Percentiles rank a stretch among this genome's conserved stretches.
phyloP scores from a whole-genome alignment of 92 coral and sea anemone genomes.

The Porites evermanni region DNA sequence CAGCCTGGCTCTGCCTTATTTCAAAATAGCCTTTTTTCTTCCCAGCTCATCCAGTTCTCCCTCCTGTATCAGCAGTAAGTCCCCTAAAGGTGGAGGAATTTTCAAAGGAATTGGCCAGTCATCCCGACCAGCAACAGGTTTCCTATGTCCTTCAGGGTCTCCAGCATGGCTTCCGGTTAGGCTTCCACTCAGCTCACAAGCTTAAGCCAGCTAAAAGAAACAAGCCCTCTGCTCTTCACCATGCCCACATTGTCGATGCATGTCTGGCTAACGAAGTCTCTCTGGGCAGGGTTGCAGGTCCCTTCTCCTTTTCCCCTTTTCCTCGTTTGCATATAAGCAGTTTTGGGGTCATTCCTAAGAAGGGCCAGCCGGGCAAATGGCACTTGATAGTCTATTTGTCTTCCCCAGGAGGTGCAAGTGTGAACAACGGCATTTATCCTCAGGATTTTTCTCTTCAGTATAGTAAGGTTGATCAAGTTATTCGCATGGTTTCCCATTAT shows the following conservation, averaged over 20 bases:
- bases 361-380: slow-evolving; percentile 52
- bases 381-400: slow-evolving; percentile 44
- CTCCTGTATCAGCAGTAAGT: slow-evolving; percentile 7
- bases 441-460: slow-evolving; percentile 36
- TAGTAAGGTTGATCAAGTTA: slow-evolving; percentile 34
- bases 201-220: slow-evolving; percentile 43
- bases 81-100: slow-evolving; percentile 1
- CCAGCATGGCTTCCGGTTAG: slow-evolving; percentile 20
- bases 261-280: slow-evolving; percentile 32
- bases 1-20: neutral
- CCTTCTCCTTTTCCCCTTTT: slow-evolving; percentile 15
- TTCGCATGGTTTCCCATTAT: slow-evolving; percentile 1
- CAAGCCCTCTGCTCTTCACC: slow-evolving; percentile 59
- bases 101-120: slow-evolving; percentile 18
- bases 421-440: slow-evolving; percentile 45
- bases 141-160: slow-evolving; percentile 35
- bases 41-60: neutral
- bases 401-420: slow-evolving; percentile 36
- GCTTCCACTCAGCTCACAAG: neutral
- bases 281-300: slow-evolving; percentile 48
- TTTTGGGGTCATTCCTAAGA: slow-evolving; percentile 56
- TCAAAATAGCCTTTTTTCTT: neutral
- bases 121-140: slow-evolving; percentile 31
- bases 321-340: slow-evolving; percentile 30
- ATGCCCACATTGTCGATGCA: slow-evolving; percentile 42